Conservation (phyloP, 2,113 vertebrate species). For the Collichthys lucidus region DNA sequence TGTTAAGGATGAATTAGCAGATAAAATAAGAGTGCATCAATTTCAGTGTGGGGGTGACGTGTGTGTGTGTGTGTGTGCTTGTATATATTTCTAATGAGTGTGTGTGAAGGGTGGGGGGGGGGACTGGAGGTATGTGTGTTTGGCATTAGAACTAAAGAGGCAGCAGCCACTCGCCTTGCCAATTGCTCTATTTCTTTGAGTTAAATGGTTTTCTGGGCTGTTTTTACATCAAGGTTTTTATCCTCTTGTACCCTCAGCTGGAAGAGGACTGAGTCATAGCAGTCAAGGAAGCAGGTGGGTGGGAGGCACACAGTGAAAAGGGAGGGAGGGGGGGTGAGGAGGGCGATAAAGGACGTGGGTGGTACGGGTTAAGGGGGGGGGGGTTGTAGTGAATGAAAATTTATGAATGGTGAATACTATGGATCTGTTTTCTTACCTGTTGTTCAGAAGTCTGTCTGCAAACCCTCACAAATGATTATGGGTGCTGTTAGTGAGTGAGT, state of each 20-base stretch:
- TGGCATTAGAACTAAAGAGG: conserved; percentile 39
- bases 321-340: conserved; percentile 13
- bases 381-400: conserved; percentile 58
- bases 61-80: not conserved
- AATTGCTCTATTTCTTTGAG: conserved; percentile 63
- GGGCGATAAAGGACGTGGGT: conserved; percentile 47
- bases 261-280: conserved; percentile 78
- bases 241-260: conserved; percentile 65
- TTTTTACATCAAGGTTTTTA: conserved; percentile 66
- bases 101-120: not conserved
- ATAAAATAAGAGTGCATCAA: conserved; percentile 46
- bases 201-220: conserved; percentile 62
- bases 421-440: conserved; percentile 29
- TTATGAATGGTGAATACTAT: conserved; percentile 64
- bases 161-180: conserved; percentile 51
- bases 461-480: conserved; percentile 11
- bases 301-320: conserved; percentile 49
- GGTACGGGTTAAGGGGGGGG: conserved; percentile 22
- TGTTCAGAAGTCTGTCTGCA: conserved; percentile 23
- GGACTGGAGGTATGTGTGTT: not conserved
- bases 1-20: conserved; percentile 68
- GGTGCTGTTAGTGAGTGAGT: not conserved
- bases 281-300: conserved; percentile 65
- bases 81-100: conserved; percentile 1
- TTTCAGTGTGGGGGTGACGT: conserved; percentile 34